phyloP scores from a whole-genome alignment of 2,888 invertebrate genomes.

The Allacma fusca region DNA sequence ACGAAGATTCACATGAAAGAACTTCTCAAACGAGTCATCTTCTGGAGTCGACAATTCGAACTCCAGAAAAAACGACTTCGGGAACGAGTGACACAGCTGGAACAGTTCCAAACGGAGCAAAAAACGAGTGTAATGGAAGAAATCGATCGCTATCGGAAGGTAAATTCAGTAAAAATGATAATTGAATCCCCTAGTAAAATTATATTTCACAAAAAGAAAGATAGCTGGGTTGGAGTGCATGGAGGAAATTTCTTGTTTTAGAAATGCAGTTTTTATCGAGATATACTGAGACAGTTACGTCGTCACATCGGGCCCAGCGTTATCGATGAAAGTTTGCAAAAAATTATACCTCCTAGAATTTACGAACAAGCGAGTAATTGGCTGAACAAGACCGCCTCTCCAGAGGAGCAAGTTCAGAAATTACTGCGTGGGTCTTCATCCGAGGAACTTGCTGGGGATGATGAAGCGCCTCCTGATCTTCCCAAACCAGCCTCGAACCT shows the following conservation, averaged over 20 bases:
- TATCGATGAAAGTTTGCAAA: slow-evolving; percentile 33
- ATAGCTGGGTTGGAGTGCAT: no score
- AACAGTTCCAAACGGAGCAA: slow-evolving; percentile 35
- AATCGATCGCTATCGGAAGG: slow-evolving; percentile 36
- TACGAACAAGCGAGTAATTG: slow-evolving; percentile 29
- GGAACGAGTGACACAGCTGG: slow-evolving; percentile 33
- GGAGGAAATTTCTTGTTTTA: background rate
- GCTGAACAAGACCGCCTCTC: slow-evolving; percentile 23
- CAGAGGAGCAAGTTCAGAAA: slow-evolving; percentile 9
- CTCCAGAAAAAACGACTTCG: slow-evolving; percentile 34
- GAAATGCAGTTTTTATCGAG: slow-evolving; percentile 39
- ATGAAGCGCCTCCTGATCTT: background rate
- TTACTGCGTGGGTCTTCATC: background rate
- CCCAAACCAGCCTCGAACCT: background rate
- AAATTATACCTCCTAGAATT: slow-evolving; percentile 3
- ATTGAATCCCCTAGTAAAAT: slow-evolving; percentile 13
- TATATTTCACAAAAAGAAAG: background rate
- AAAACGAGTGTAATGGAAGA: slow-evolving; percentile 26
- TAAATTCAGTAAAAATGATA: slow-evolving; percentile 18
- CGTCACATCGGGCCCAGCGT: background rate
- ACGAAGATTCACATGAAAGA: slow-evolving; percentile 37
- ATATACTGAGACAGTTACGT: slow-evolving; percentile 32
- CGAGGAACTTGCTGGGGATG: slow-evolving; percentile 8
- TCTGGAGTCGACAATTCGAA: slow-evolving; percentile 40
- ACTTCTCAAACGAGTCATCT: slow-evolving; percentile 33